Evolutionary conservation across 2,888 invertebrate genomes (phyloP).

Genomic region (Yponomeuta sedellus): DNA sequence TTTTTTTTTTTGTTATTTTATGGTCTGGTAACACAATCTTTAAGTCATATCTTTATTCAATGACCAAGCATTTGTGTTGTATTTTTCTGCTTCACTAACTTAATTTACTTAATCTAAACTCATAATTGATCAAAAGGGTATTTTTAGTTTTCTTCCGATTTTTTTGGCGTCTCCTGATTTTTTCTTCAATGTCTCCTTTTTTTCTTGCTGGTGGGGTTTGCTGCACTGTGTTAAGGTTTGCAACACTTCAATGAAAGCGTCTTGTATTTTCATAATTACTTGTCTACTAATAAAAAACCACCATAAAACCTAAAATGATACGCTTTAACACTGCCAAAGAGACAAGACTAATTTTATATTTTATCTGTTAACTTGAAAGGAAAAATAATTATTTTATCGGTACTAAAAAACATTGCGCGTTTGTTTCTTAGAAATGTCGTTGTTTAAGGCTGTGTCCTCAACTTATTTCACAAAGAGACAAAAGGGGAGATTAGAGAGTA

Average conservation of each 20-base stretch:
- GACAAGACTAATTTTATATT: slow-evolving; percentile 6
- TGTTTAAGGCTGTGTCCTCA: slow-evolving; percentile 3
- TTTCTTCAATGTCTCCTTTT: too few species aligned
- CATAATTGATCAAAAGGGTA: too few species aligned
- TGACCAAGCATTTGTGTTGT: too few species aligned
- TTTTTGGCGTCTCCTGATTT: too few species aligned
- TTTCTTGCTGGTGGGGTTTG: too few species aligned
- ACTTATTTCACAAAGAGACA: slow-evolving; percentile 22
- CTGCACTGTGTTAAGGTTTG: neutral
- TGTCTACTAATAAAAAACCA: neutral
- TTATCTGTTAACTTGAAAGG: slow-evolving; percentile 4
- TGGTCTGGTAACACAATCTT: too few species aligned
- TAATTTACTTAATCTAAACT: too few species aligned
- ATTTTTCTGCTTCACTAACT: too few species aligned
- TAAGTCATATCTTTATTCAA: too few species aligned
- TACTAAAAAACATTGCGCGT: slow-evolving; percentile 1
- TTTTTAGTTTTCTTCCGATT: too few species aligned
- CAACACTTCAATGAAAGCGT: neutral
- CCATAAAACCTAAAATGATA: neutral
- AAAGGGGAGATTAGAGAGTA: slow-evolving; percentile 16
- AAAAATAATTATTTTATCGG: slow-evolving; percentile 40
- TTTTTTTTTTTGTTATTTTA: too few species aligned
- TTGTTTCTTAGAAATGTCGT: slow-evolving; percentile 31
- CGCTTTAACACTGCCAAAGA: neutral
- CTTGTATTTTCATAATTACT: neutral